phyloP scores from a whole-genome alignment of 2,888 invertebrate genomes.

The Andrena chrysosceles region DNA sequence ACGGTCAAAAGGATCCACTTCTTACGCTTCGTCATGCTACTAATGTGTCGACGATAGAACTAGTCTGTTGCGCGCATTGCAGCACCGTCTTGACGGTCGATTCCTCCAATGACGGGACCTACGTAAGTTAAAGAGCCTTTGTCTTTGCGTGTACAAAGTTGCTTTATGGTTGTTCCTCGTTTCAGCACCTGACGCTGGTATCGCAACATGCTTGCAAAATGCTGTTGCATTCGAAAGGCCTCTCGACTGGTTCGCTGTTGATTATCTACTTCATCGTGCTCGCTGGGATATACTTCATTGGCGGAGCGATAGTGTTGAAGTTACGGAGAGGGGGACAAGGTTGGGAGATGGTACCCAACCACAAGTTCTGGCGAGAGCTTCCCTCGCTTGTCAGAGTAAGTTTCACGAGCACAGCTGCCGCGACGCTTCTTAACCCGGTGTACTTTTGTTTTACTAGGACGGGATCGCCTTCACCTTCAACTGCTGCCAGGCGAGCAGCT shows the following conservation, averaged over 20 bases:
- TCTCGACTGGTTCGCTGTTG: slow-evolving; percentile 89
- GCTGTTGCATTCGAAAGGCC: slow-evolving; percentile 67
- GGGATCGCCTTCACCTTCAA: slow-evolving; percentile 88
- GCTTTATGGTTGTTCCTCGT: neutral
- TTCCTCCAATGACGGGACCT: neutral
- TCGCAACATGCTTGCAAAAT: slow-evolving; percentile 45
- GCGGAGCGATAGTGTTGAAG: slow-evolving; percentile 89
- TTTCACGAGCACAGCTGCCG: slow-evolving; percentile 26
- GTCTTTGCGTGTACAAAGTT: neutral
- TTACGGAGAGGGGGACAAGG: slow-evolving; percentile 90
- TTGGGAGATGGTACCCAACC: slow-evolving; percentile 90
- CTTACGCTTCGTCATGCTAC: slow-evolving; percentile 68
- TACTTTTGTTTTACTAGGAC: slow-evolving; percentile 86
- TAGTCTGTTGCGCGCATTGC: slow-evolving; percentile 83
- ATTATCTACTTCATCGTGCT: slow-evolving; percentile 88
- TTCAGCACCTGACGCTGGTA: slow-evolving; percentile 58
- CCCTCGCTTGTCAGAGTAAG: slow-evolving; percentile 90
- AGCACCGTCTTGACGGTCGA: slow-evolving; percentile 74
- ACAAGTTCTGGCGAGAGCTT: slow-evolving; percentile 90
- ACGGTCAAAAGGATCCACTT: neutral
- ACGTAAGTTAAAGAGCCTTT: slow-evolving; percentile 29
- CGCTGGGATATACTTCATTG: slow-evolving; percentile 87
- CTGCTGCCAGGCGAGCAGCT: slow-evolving; percentile 87
- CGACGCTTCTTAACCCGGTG: neutral
- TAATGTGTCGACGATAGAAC: slow-evolving; percentile 82